Base-by-base conservation (phyloP, 2,888 invertebrate genomes). In the Rhingia rostrata region DNA sequence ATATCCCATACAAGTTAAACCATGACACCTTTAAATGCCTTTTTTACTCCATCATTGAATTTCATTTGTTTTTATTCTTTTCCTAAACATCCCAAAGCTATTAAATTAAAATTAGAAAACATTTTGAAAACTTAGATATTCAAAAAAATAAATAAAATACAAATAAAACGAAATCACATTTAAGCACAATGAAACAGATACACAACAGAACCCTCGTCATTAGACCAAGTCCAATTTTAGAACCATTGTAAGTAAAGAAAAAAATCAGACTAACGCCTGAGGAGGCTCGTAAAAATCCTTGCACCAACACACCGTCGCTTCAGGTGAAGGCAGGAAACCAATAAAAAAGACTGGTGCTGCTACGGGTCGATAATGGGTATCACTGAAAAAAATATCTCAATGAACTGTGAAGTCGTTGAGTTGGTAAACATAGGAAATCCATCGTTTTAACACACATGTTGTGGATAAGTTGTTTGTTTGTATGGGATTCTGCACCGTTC, bases 261-360 rank as follows among this genome's bases (percentile, higher is more conserved):
- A 70, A 70, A 70, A 60, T 70, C 70, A 60, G 70, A 51, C 70
- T 51, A 70, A 70, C 70, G 70, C 70, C 60, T 70, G 41, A 41
- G 41, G 70, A 49, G 70, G 33, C 58, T 12, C n/a, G 70, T 70
- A 70, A 70, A 69, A 70, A 43, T 47, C 49, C 49, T 58, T 51
- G 7, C 22, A 51, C 32, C 47, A n/a, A 6, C 14, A 14, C 9
- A 35, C 61, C 61, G 33, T 33, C 33, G 9, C 47, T 7, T 9
- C 35, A 22, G 1, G 5, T 10, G 35, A 35, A 0, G 37, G 58
- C 47, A 58, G 58, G 32, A 69, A 58, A 49, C 58, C 39, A 69
- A 69, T 69, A 69, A 69, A 69, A 69, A 37, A 56, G 9, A 58
- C 47, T 22, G 22, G 22, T 22, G 22, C 22, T 22, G 22, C 22